Evolutionary conservation across 1,140 invertebrate genomes (phyloP).

Genomic region (Hestina assimilis): DNA sequence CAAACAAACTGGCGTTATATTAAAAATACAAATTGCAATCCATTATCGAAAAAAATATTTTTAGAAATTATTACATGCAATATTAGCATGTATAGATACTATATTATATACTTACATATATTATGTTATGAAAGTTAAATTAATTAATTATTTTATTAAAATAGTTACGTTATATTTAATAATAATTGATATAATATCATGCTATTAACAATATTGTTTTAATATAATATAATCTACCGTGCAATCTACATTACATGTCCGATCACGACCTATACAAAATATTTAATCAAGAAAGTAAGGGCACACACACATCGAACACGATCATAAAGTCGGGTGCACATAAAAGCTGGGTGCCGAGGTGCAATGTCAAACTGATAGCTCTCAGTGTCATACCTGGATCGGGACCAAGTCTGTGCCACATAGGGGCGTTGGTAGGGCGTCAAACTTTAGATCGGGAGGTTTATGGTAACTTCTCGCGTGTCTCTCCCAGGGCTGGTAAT

Average conservation of each 20-base stretch:
- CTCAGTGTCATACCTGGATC: conserved; percentile 81
- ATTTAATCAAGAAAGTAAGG: background rate
- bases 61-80: background rate
- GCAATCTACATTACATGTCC: conserved; percentile 30
- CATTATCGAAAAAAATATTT: conserved; percentile 15
- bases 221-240: conserved; percentile 46
- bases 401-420: conserved; percentile 83
- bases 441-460: conserved; percentile 75
- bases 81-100: conserved; percentile 14
- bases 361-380: conserved; percentile 32
- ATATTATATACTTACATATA: conserved; percentile 19
- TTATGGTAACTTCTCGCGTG: conserved; percentile 73
- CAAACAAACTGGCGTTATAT: background rate
- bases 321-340: conserved; percentile 54
- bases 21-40: conserved; percentile 23
- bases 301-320: conserved; percentile 46
- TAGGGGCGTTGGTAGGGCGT: conserved; percentile 63
- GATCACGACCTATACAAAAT: conserved; percentile 11
- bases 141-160: conserved; percentile 25
- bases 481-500: conserved; percentile 71
- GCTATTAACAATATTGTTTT: conserved; percentile 17
- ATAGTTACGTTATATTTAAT: conserved; percentile 7
- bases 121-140: conserved; percentile 20
- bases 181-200: conserved; percentile 17
- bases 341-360: conserved; percentile 65